A percentile compares a stretch with the other conserved stretches of the same genome.
phyloP scores from a whole-genome alignment of 2,113 vertebrate species.

The Xenus cinereus region DNA sequence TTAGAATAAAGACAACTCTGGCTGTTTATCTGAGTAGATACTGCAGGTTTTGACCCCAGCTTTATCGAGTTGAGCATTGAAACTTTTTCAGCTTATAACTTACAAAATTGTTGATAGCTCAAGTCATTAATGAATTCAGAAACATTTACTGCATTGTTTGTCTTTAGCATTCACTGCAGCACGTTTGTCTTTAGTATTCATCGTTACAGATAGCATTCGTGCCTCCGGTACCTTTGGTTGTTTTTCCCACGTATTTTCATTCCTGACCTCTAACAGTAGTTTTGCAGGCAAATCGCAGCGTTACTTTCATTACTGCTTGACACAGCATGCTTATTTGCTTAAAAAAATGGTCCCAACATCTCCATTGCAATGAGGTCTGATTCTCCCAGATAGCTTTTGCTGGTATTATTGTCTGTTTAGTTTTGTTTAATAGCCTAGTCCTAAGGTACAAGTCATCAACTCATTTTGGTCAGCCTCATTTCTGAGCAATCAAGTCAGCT shows the following conservation, averaged over 20 bases:
- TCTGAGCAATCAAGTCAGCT: conserved; percentile 23
- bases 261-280: not conserved
- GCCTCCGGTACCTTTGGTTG: not conserved
- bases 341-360: not conserved
- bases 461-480: conserved; percentile 7
- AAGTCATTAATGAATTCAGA: not conserved
- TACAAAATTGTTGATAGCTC: not conserved
- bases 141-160: not conserved
- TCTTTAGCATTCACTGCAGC: not conserved
- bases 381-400: not conserved
- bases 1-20: not conserved
- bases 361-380: not conserved
- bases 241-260: not conserved
- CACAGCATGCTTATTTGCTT: not conserved
- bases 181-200: not conserved
- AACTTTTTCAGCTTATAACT: not conserved
- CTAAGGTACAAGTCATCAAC: not conserved
- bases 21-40: not conserved
- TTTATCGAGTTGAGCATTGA: not conserved
- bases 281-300: not conserved
- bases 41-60: not conserved
- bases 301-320: not conserved
- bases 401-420: not conserved
- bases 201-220: not conserved
- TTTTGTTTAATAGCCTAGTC: not conserved